phyloP scores from a whole-genome alignment of 2,888 invertebrate genomes.

The Zootermopsis nevadensis region DNA sequence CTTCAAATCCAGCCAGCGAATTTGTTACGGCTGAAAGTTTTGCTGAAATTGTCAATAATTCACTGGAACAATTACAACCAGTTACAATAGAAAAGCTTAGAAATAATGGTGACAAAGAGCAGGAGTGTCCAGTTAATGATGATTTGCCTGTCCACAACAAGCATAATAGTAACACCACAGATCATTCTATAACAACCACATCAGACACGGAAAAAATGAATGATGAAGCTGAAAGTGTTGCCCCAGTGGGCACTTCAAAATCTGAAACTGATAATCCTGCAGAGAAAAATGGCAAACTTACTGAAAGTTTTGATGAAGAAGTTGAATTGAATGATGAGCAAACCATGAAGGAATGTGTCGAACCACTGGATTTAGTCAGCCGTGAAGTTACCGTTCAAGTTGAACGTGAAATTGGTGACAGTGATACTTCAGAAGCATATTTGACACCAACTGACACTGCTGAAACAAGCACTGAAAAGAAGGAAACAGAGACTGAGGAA shows the following conservation, averaged over 20 bases:
- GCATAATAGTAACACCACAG: neutral
- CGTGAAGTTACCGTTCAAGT: constrained; percentile 56
- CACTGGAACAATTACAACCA: neutral
- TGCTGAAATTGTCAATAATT: constrained; percentile 20
- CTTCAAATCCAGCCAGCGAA: neutral
- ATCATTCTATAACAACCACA: neutral
- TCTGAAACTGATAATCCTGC: neutral
- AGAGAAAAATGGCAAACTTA: constrained; percentile 44
- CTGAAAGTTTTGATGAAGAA: constrained; percentile 42
- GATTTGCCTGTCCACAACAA: neutral
- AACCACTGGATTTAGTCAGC: constrained; percentile 37
- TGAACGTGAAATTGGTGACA: constrained; percentile 72
- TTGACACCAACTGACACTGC: constrained; percentile 74
- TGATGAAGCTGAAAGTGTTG: neutral
- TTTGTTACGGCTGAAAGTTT: neutral
- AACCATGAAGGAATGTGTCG: constrained; percentile 7
- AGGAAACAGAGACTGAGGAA: constrained; percentile 58
- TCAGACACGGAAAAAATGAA: neutral
- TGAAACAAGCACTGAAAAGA: constrained; percentile 53
- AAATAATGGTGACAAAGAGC: neutral
- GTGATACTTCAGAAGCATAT: constrained; percentile 77
- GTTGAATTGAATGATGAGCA: constrained; percentile 39
- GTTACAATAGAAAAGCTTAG: neutral
- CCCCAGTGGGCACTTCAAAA: neutral
- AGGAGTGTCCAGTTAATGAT: neutral